These are phyloP conservation scores for Piaya cayana DNA, from an alignment of 2,113 vertebrate species.

Conservation along the genomic window DNA sequence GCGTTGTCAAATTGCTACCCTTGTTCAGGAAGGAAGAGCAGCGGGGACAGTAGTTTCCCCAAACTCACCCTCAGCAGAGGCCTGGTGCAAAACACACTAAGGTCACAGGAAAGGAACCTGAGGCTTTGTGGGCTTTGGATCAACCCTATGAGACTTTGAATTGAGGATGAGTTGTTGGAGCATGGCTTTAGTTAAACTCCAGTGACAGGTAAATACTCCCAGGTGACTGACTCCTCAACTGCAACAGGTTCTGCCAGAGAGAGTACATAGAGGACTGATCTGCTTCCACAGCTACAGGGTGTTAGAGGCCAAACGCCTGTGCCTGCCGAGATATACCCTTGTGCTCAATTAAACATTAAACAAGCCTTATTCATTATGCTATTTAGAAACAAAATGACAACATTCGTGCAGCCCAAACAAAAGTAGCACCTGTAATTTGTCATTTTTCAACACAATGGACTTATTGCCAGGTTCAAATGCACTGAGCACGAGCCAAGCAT, in stretches of 20 bases:
- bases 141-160: neutral
- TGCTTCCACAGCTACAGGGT: neutral
- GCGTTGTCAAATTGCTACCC: neutral
- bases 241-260: neutral
- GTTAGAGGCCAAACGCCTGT: neutral
- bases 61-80: neutral
- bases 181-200: neutral
- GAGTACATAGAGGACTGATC: neutral
- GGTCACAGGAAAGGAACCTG: neutral
- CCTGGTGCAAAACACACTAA: neutral
- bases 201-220: neutral
- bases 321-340: neutral
- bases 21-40: neutral
- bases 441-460: neutral
- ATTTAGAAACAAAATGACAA: neutral
- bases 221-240: neutral
- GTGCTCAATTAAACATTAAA: neutral
- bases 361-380: neutral
- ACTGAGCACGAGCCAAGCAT: neutral
- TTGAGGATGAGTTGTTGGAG: neutral
- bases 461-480: neutral
- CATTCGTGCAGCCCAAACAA: neutral
- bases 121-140: neutral
- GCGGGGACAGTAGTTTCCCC: neutral
- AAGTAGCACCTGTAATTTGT: neutral